phyloP scores from a whole-genome alignment of 1,140 invertebrate species.

The Polypedilum vanderplanki region DNA sequence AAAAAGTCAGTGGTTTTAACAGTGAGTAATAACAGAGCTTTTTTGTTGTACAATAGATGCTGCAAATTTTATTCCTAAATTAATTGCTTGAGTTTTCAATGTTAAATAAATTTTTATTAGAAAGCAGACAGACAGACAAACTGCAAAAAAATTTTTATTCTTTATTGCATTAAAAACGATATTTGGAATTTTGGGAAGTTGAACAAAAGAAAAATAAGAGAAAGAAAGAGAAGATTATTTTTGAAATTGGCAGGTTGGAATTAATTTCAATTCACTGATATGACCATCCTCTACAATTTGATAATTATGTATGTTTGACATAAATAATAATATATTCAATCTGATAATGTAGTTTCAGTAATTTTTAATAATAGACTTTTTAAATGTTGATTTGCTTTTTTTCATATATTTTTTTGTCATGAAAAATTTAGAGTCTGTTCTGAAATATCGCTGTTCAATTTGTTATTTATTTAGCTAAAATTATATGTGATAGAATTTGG shows the following conservation, averaged over 20 bases:
- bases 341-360: neutral
- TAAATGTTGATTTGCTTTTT: too few relatives aligned
- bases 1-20: too few relatives aligned
- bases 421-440: too few relatives aligned
- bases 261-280: slow-evolving; percentile 19
- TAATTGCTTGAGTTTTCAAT: too few relatives aligned
- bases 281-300: neutral
- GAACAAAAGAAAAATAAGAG: neutral
- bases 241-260: neutral
- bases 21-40: too few relatives aligned
- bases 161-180: neutral
- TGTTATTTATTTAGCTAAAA: too few relatives aligned
- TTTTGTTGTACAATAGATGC: too few relatives aligned
- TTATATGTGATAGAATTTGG: too few relatives aligned
- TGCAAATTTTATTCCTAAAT: too few relatives aligned
- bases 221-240: neutral
- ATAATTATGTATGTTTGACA: neutral
- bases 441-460: too few relatives aligned
- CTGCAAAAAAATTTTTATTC: neutral
- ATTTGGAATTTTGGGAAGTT: neutral
- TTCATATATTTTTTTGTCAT: too few relatives aligned
- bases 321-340: neutral
- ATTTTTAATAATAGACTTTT: slow-evolving; percentile 1
- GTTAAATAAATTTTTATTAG: neutral
- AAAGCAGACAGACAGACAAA: neutral